Conservation (phyloP, 2,113 vertebrate genomes). For the Vanacampus margaritifer region DNA sequence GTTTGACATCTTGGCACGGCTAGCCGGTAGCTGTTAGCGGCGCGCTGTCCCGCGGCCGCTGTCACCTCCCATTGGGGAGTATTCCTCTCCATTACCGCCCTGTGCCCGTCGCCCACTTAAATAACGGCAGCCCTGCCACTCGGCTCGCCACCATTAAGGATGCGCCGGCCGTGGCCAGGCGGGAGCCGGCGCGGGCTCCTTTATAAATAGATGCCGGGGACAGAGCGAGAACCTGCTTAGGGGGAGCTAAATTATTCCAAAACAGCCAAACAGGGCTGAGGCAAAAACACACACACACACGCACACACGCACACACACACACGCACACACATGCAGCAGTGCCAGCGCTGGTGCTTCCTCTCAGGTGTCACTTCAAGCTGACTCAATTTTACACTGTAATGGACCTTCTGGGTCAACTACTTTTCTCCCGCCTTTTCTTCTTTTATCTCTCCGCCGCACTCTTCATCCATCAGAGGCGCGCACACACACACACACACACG, state of each 20-base stretch:
- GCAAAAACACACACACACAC: conserved; percentile 28
- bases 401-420: conserved; percentile 68
- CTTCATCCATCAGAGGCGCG: conserved; percentile 55
- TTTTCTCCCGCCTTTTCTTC: conserved; percentile 46
- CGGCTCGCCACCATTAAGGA: conserved; percentile 64
- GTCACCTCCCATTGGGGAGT: conserved; percentile 31
- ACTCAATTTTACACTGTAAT: conserved; percentile 79
- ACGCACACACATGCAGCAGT: conserved; percentile 21
- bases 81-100: conserved; percentile 70
- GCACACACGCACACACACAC: conserved; percentile 20
- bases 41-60: not conserved
- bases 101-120: conserved; percentile 65
- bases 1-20: not conserved
- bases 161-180: conserved; percentile 29
- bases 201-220: conserved; percentile 71
- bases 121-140: conserved; percentile 71
- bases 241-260: conserved; percentile 75
- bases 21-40: not conserved
- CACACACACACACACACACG: conserved; percentile 41
- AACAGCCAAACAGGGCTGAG: conserved; percentile 65
- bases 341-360: conserved; percentile 34
- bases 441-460: conserved; percentile 51
- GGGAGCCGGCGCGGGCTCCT: conserved; percentile 32
- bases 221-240: conserved; percentile 52
- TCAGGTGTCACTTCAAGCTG: conserved; percentile 71